Evolutionary conservation across 2,113 vertebrate genomes (phyloP).

Genomic region (Benitochromis conjunctus): DNA sequence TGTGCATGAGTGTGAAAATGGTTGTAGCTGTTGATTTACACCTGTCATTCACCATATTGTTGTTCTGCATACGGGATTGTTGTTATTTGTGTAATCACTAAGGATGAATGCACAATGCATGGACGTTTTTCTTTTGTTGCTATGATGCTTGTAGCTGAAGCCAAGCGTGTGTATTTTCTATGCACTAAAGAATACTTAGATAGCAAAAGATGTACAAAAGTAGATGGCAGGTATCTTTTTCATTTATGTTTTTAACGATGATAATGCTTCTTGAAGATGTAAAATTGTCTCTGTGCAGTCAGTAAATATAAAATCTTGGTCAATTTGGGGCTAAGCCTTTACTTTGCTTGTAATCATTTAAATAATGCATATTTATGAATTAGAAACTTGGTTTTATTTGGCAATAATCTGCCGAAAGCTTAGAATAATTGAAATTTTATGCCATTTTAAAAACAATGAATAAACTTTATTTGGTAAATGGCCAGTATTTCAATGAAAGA

Average conservation of each 20-base stretch:
- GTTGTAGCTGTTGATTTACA: not conserved
- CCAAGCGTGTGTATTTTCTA: not conserved
- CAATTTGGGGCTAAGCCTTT: not conserved
- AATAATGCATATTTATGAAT: no score
- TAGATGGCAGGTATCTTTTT: not conserved
- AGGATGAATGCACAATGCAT: conserved; percentile 29
- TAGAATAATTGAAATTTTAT: no score
- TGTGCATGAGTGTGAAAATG: not conserved
- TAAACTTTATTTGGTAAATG: not conserved
- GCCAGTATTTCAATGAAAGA: not conserved
- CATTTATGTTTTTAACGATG: not conserved
- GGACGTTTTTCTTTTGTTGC: not conserved
- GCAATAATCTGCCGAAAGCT: no score
- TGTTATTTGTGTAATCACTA: conserved; percentile 56
- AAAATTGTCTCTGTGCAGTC: not conserved
- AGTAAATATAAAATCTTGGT: not conserved
- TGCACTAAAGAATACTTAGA: not conserved
- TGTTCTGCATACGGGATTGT: conserved; percentile 60
- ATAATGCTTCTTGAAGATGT: not conserved
- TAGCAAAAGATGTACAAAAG: not conserved
- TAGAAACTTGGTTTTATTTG: no score
- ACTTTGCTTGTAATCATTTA: not conserved
- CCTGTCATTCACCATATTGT: conserved; percentile 25
- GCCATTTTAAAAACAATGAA: no score
- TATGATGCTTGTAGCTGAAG: not conserved